Base-by-base conservation (phyloP, 1,140 invertebrate genomes). In the Aricia agestis region DNA sequence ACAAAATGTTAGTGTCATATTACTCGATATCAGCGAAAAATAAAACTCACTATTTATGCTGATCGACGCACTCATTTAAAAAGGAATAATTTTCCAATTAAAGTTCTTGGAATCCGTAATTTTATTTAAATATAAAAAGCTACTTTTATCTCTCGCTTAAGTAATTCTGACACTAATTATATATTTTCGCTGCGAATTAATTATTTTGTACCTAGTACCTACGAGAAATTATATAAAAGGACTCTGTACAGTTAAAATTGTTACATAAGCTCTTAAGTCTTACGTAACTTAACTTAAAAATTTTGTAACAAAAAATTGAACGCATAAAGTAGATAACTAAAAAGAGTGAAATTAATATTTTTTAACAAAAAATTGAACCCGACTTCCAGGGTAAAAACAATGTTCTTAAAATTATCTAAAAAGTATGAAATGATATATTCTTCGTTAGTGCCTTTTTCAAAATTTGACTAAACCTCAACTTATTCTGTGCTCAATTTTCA, bases 81-180 rank as follows among this genome's bases (percentile, higher is more conserved):
- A 19, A 63, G 58, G 59, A 63, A 63, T 63, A 63, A 63, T 63
- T 63, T 63, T 63, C 59, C 19, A 63, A 63, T 63, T 63, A 63
- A 19, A 18, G 59, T 63, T 63, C 59, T 63, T 10, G 10, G 18
- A 25, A 63, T 63, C 19, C 18, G 19, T 63, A 63, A 31, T 63
- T 25, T 52, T 52, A 52, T 52, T 52, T 52, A 52, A 52, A 52
- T 52, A 52, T 52, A 9, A 52, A 52, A 52, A 52, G 45, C 45
- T 15, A 52, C 42, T 52, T 52, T 7, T 52, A 52, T 52, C 42
- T 52, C 42, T 52, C 42, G 42, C 42, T 52, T 52, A 52, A 52
- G 42, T 52, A 52, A 52, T 52, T 52, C 42, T 52, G 42, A 52
- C 42, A 15, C 0, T 52, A 52, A 13, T 52, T 52, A n/a, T n/a